A percentile compares a stretch with the other conserved stretches of the same genome.
These are phyloP conservation scores for Watsonalla binaria DNA, from an alignment of 2,888 invertebrate genomes.

Conservation along the genomic window DNA sequence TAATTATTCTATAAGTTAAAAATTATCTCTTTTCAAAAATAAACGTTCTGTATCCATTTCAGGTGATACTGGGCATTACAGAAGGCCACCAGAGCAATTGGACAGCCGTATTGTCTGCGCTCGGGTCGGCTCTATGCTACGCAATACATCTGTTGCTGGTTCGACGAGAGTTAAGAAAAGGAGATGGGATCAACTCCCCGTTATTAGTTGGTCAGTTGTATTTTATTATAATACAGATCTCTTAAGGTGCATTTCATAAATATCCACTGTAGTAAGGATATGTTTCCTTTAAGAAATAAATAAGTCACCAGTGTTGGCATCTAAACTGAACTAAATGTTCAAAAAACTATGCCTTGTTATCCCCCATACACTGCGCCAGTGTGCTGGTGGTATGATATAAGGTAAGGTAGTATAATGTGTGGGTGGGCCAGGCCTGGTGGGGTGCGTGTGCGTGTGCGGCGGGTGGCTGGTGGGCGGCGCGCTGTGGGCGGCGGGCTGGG, in stretches of 20 bases:
- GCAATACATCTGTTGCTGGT: constrained; percentile 94
- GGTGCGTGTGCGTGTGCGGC: constrained; percentile 91
- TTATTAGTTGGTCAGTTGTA: constrained; percentile 91
- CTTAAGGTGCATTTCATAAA: no score
- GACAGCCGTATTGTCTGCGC: constrained; percentile 87
- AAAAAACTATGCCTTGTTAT: no score
- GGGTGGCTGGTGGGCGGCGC: constrained; percentile 95
- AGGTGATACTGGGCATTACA: constrained; percentile 88
- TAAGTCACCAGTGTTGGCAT: no score
- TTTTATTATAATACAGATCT: neutral
- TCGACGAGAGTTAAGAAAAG: constrained; percentile 91
- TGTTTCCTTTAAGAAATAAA: no score
- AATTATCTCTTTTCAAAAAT: no score
- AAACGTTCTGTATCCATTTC: constrained; percentile 9
- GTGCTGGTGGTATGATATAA: no score
- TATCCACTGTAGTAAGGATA: no score
- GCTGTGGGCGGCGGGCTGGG: constrained; percentile 80
- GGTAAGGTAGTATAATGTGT: neutral
- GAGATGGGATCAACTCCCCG: constrained; percentile 96
- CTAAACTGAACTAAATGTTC: no score
- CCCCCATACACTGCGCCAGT: no score
- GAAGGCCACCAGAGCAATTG: constrained; percentile 82
- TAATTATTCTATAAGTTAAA: no score
- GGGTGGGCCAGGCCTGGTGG: constrained; percentile 88
- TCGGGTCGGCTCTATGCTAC: constrained; percentile 93